Conservation (phyloP, 2,888 invertebrate genomes). For the Cantharis rustica region DNA sequence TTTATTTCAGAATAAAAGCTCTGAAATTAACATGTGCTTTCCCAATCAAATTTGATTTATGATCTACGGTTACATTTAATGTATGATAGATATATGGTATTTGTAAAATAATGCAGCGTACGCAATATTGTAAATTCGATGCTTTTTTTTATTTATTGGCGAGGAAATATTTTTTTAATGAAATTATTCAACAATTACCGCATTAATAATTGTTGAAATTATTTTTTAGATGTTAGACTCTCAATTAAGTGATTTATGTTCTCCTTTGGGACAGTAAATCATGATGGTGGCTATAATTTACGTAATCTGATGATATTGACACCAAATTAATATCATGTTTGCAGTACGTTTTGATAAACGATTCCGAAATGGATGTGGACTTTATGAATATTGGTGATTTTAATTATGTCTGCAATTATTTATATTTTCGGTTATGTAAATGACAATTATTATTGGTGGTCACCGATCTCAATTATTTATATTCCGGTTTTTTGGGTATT, state of each 20-base stretch:
- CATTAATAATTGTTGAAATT: neutral
- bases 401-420: slow-evolving; percentile 41
- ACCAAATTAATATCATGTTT: slow-evolving; percentile 44
- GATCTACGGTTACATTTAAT: neutral
- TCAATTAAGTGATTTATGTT: slow-evolving; percentile 21
- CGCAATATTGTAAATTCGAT: neutral
- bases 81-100: neutral
- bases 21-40: slow-evolving; percentile 21
- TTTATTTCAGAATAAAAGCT: slow-evolving; percentile 21
- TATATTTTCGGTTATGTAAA: slow-evolving; percentile 39
- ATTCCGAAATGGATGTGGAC: slow-evolving; percentile 41
- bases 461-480: slow-evolving; percentile 19
- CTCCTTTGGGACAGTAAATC: slow-evolving; percentile 24
- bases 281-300: slow-evolving; percentile 37
- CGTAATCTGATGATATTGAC: slow-evolving; percentile 46
- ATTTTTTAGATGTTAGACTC: neutral
- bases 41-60: slow-evolving; percentile 21
- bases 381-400: slow-evolving; percentile 43
- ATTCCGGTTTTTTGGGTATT: neutral
- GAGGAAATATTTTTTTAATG: neutral
- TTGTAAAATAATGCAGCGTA: neutral
- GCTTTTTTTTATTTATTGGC: neutral
- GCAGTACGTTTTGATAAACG: slow-evolving; percentile 39
- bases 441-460: slow-evolving; percentile 37
- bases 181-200: neutral